A percentile compares a stretch with the other conserved stretches of the same genome.
Evolutionary conservation across 2,797 vertebrate genomes (phyloP).

Genomic region (Apodemus agrarius): DNA sequence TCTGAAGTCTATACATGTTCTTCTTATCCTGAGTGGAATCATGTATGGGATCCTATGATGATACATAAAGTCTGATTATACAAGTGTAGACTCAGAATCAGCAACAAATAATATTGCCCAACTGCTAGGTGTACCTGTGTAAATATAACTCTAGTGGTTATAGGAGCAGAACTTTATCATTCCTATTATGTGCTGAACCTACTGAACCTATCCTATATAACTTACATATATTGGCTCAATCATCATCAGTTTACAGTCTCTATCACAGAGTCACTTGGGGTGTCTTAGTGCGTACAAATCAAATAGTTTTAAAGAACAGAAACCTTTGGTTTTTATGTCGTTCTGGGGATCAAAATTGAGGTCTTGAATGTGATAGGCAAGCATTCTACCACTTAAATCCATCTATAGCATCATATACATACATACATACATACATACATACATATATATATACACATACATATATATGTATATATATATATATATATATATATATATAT

Average conservation of each 20-base stretch:
- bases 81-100: neutral
- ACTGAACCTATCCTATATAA: neutral
- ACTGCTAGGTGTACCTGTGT: neutral
- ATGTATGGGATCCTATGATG: neutral
- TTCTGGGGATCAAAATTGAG: neutral
- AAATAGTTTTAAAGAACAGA: neutral
- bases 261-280: neutral
- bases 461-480: no score
- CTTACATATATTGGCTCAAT: neutral
- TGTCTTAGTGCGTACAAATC: neutral
- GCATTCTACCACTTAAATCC: neutral
- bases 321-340: neutral
- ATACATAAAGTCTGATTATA: neutral
- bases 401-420: neutral
- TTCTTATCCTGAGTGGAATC: neutral
- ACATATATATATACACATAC: no score
- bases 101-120: neutral
- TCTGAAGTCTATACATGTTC: fast-evolving
- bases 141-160: neutral
- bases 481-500: no score
- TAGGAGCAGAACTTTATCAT: neutral
- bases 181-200: neutral
- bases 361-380: neutral
- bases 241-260: neutral
- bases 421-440: no score